These are phyloP conservation scores for Australoheros scitulus DNA, from an alignment of 2,113 vertebrate genomes.

Conservation along the genomic window DNA sequence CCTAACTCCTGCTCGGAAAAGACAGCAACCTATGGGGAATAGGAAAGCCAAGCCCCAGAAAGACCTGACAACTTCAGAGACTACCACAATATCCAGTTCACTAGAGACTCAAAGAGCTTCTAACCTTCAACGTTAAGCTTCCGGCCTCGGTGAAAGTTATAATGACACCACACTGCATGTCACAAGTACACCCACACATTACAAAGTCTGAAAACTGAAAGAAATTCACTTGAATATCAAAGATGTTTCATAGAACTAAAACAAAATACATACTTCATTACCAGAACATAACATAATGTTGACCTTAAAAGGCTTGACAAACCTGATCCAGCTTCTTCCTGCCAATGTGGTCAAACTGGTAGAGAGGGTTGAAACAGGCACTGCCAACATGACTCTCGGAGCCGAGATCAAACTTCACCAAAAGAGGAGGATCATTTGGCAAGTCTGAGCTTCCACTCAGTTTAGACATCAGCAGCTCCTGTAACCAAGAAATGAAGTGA, in stretches of 20 bases:
- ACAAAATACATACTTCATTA: not conserved
- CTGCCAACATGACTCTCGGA: conserved; percentile 47
- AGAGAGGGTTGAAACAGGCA: conserved; percentile 85
- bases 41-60: conserved; percentile 71
- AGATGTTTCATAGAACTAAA: not conserved
- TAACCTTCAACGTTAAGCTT: conserved; percentile 63
- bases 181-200: conserved; percentile 10
- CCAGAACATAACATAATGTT: not conserved
- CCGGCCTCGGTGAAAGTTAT: conserved; percentile 71
- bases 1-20: conserved; percentile 69
- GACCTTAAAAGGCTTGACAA: conserved; percentile 51
- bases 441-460: conserved; percentile 71
- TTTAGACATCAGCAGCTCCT: conserved; percentile 86
- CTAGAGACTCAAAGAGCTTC: conserved; percentile 48
- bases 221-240: not conserved
- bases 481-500: conserved; percentile 29
- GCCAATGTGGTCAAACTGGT: conserved; percentile 81
- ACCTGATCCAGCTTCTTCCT: conserved; percentile 88
- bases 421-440: conserved; percentile 37
- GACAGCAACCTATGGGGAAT: conserved; percentile 73
- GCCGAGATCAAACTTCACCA: conserved; percentile 69
- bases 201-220: conserved; percentile 3
- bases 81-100: conserved; percentile 66
- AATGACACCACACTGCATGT: conserved; percentile 12
- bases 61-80: conserved; percentile 72